Evolutionary conservation across 2,888 invertebrate genomes (phyloP), one percentile per base, ranked within the genome.

Genomic region (Hypsopygia costalis): DNA sequence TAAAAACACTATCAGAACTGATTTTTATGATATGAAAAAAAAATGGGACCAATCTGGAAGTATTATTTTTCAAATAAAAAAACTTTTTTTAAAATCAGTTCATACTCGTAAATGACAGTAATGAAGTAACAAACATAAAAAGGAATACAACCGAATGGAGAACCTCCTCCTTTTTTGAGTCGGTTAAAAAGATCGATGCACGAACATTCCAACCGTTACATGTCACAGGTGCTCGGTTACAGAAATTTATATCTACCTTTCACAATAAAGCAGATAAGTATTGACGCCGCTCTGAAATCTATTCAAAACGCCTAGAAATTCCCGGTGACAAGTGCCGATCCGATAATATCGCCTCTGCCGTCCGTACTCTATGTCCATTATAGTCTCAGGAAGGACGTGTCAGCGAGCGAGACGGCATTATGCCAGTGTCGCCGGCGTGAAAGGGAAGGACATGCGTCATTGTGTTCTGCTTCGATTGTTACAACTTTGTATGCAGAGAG

Each of bases 361-460:
- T 69, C 69, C 43, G 32, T 46, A 68, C 67, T 64, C 64, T 64
- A 58, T 66, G 69, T 70, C 69, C 67, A 71, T 69, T 71, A 69
- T 74, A 69, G 64, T 62, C 59, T 49, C 63, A 72, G 85, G 82
- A 83, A 82, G 81, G 82, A 85, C 61, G 71, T 80, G 78, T 83
- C 83, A 78, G 55, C 46, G 66, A 81, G 74, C 56, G 76, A 74
- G 81, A 81, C 74, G 60, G 72, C 67, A 71, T 77, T 81, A 85
- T 82, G 50, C 71, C 64, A 68, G 47, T 64, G 69, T 81, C 74
- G 56, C 49, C 49, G 51, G 75, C 53, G 69, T 69, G 74, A 81
- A 80, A 74, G 70, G 70, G 76, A 80, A 65, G 64, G 75, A 79
- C 79, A 71, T 58, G 55, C 65, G 67, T 70, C 71, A 73, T 81